Conservation (phyloP, 2,797 vertebrate genomes). For the Nothura maculosa region DNA sequence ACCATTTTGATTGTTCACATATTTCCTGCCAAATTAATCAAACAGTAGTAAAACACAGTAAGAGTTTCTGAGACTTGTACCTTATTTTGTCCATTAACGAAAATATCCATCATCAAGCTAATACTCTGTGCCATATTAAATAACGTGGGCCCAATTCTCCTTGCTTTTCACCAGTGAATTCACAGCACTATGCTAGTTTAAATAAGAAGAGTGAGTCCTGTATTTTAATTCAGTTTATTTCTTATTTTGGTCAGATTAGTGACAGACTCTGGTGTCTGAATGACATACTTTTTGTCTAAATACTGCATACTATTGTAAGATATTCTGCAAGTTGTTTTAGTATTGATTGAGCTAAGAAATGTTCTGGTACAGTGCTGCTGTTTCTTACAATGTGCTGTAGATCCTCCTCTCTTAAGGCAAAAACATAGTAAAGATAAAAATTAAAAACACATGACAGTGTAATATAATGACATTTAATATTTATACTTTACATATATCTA, state of each 20-base stretch:
- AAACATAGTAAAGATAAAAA: constrained; percentile 54
- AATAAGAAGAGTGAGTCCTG: neutral
- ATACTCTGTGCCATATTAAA: neutral
- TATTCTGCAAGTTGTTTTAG: constrained; percentile 74
- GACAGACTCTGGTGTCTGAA: constrained; percentile 32
- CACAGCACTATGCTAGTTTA: neutral
- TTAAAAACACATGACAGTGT: constrained; percentile 47
- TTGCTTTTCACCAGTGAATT: neutral
- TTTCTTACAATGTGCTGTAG: constrained; percentile 19
- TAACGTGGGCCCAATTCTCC: neutral
- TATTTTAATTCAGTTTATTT: constrained; percentile 42
- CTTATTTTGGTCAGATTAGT: constrained; percentile 36
- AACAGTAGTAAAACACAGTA: neutral
- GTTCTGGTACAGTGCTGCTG: constrained; percentile 29
- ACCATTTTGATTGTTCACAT: neutral
- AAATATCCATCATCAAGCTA: neutral
- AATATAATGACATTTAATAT: constrained; percentile 61
- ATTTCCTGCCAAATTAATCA: neutral
- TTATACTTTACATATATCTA: constrained; percentile 42
- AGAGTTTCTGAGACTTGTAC: neutral
- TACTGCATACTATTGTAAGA: constrained; percentile 63
- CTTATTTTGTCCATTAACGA: neutral
- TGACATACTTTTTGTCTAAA: constrained; percentile 63
- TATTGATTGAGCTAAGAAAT: constrained; percentile 70
- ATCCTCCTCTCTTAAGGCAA: constrained; percentile 36